These are phyloP conservation scores for Hetaerina titia DNA, from an alignment of 2,888 invertebrate species.

Conservation along the genomic window DNA sequence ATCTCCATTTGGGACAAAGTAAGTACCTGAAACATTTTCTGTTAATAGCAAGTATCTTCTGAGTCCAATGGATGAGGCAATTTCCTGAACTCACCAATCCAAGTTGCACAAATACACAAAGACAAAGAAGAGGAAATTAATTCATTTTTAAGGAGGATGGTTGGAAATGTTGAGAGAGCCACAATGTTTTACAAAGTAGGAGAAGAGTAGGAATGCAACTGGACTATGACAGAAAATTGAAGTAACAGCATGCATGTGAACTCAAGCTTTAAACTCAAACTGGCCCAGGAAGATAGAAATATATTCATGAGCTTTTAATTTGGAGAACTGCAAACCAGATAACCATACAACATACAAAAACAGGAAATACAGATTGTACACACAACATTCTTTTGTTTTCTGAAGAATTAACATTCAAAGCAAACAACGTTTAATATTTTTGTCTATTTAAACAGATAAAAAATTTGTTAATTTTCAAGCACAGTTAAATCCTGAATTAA, in stretches of 20 bases:
- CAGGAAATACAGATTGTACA: constrained; percentile 32
- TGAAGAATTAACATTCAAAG: constrained; percentile 44
- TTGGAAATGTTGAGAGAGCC: constrained; percentile 30
- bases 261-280: constrained; percentile 18
- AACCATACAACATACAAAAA: background rate
- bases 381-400: background rate
- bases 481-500: too few species aligned
- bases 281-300: background rate
- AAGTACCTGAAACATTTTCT: constrained; percentile 76
- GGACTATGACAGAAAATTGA: background rate
- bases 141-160: constrained; percentile 58
- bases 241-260: background rate
- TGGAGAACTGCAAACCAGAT: background rate
- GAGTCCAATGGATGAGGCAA: constrained; percentile 77
- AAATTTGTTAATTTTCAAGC: too few species aligned
- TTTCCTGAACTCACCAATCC: constrained; percentile 76
- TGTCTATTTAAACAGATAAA: too few species aligned
- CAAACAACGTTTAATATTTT: background rate
- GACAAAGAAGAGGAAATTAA: constrained; percentile 71
- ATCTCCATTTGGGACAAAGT: constrained; percentile 69
- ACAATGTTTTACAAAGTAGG: constrained; percentile 14
- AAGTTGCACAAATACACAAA: constrained; percentile 75
- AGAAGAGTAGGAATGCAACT: constrained; percentile 31
- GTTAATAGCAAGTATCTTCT: constrained; percentile 77
- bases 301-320: constrained; percentile 71